Conservation (phyloP, 2,113 vertebrate species). For the Bufo bufo region DNA sequence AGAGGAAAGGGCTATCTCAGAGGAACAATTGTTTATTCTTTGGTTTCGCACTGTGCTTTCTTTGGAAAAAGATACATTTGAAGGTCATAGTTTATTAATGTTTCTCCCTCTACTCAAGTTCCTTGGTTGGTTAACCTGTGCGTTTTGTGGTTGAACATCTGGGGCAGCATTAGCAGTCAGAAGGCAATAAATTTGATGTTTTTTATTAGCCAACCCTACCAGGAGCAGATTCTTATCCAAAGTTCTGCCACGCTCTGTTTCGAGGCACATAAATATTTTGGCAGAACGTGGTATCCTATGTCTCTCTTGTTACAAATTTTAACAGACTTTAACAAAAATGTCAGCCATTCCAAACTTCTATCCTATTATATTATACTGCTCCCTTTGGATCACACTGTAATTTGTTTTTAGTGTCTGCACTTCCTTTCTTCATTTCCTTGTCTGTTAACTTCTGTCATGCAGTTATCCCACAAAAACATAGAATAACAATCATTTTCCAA, state of each 20-base stretch:
- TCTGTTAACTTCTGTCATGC: constrained; percentile 48
- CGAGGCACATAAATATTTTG: constrained; percentile 69
- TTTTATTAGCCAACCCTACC: constrained; percentile 65
- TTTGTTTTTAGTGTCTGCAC: constrained; percentile 60
- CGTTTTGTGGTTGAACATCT: constrained; percentile 66
- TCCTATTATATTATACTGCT: constrained; percentile 52
- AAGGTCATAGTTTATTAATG: constrained; percentile 62
- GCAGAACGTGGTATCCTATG: constrained; percentile 59
- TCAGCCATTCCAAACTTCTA: constrained; percentile 64
- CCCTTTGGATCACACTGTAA: constrained; percentile 57
- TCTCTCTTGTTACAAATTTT: constrained; percentile 62
- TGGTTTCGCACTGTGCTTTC: constrained; percentile 60
- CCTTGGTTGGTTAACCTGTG: constrained; percentile 62
- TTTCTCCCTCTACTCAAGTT: constrained; percentile 62
- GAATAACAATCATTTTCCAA: constrained; percentile 42
- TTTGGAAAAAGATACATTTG: constrained; percentile 62
- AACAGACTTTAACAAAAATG: constrained; percentile 61
- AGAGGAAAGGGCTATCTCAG: constrained; percentile 32
- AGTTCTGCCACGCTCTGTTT: constrained; percentile 65
- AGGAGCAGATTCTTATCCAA: constrained; percentile 66
- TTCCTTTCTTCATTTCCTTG: constrained; percentile 59
- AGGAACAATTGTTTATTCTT: constrained; percentile 59
- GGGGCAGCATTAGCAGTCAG: constrained; percentile 61
- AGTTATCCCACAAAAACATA: constrained; percentile 36
- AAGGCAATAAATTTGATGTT: constrained; percentile 62